Evolutionary conservation across 2,797 vertebrate genomes (phyloP).

Genomic region (Cyprinodon diabolis): DNA sequence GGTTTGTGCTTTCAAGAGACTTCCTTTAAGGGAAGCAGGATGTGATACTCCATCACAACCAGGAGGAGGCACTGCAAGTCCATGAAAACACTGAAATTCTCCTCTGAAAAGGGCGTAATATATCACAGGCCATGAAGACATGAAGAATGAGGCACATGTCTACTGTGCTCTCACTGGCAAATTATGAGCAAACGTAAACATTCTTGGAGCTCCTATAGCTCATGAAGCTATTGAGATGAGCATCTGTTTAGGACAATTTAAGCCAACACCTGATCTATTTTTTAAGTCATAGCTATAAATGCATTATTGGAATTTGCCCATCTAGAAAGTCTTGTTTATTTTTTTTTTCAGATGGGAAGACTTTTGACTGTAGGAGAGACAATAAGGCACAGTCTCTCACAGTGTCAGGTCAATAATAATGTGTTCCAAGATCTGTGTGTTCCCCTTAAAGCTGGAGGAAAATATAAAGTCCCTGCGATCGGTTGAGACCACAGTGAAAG

Average conservation of each 20-base stretch:
- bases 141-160: constrained; percentile 38
- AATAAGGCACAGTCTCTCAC: constrained; percentile 68
- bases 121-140: constrained; percentile 49
- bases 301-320: constrained; percentile 43
- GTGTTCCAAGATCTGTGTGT: constrained; percentile 97
- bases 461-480: constrained; percentile 97
- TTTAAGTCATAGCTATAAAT: constrained; percentile 33
- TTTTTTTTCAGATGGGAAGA: constrained; percentile 65
- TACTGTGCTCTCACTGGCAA: constrained; percentile 11
- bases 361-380: constrained; percentile 53
- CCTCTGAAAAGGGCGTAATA: constrained; percentile 60
- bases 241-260: constrained; percentile 17
- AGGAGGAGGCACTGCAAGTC: constrained; percentile 59
- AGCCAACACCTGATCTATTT: constrained; percentile 17
- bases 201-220: constrained; percentile 21
- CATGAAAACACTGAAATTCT: constrained; percentile 47
- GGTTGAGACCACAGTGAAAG: constrained; percentile 95
- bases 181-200: constrained; percentile 4
- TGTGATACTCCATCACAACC: constrained; percentile 54
- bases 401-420: constrained; percentile 93
- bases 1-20: constrained; percentile 79
- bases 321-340: constrained; percentile 26
- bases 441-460: constrained; percentile 97
- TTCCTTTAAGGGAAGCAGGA: constrained; percentile 65
- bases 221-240: neutral